Evolutionary conservation across 2,888 invertebrate species (phyloP), one percentile per base, ranked within the genome.

Genomic region (Stictocephala bisonia): DNA sequence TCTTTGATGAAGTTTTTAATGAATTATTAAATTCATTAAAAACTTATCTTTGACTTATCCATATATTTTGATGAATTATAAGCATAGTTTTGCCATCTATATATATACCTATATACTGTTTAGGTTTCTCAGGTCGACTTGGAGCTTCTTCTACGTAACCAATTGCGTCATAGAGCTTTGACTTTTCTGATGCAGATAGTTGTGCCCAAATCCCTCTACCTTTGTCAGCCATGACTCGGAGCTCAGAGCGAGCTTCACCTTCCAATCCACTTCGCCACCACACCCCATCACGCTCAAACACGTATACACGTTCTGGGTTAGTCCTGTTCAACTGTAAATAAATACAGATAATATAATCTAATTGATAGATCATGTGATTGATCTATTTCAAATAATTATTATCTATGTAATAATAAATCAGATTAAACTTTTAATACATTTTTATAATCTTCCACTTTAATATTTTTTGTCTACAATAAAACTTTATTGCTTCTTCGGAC

Each of bases 181-280:
- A 85, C 81, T 86, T 89, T 79, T 90, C 90, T 22, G 90, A 89
- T 74, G 88, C 88, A 0, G 88, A 88, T 40, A 91, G 85, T 77
- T 90, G 88, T 22, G 89, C 88, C 86, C 89, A 89, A 40, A 88
- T 80, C 0, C 86, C 87, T 76, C 86, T 84, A 50, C 86, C 85
- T 67, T 87, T 85, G 76, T 87, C 88, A 0, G 85, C 85, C 79
- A 86, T 86, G 0, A 88, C 87, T 77, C 86, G 86, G 29, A 89
- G 82, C 76, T 86, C 85, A 29, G 85, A 85, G 2, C 83, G 24
- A 81, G 80, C 0, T 85, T 84, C 71, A 81, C 83, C 86, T 86
- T 87, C 86, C 86, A 86, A 76, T 85, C 86, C 51, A 84, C 83
- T 78, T 86, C 86, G 3, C 85, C 86, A 77, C 76, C 78, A 79